Base-by-base conservation (phyloP, 1,140 invertebrate species). In the Agrypnia vestita region DNA sequence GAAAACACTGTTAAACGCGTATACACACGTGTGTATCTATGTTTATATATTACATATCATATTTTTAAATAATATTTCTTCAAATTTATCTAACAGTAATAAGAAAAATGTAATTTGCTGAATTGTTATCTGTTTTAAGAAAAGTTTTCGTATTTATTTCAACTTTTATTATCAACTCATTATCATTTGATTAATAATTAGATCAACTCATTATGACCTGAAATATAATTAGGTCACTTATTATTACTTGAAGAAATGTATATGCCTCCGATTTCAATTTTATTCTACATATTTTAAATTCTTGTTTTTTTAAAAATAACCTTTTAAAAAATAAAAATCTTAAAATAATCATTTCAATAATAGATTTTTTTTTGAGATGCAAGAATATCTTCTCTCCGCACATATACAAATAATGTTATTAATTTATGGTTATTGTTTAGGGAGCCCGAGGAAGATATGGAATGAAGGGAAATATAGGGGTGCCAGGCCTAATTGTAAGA, bases 391-490 rank as follows among this genome's bases (percentile, higher is more conserved):
- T 51, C 49, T 51, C 49, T 51, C 49, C 8, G 25, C 25, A 35
- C 25, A 35, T 6, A 35, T 35, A 35, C 6, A 35, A 51, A 15
- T 12, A 51, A 51, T 51, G n/a, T 51, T 1, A 51, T 51, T 51
- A 51, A 51, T 69, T 43, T 69, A n/a, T 69, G 53, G 21, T 76
- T 44, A 62, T 62, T 80, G 72, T 81, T 47, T 87, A 89, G 89
- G 89, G 89, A 53, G 84, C 85, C 78, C 85, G 87, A 51, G 89
- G 89, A 67, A 85, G 85, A 83, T 87, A 88, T 80, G 89, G 89
- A 79, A 86, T 84, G 9, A 85, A 87, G 83, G 88, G 88, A 44
- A 84, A 85, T 19, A 83, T 84, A 53, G 86, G 86, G 61, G 47
- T 83, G 62, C 83, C 85, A 53, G 88, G 86, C 67, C 82, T 83